These are phyloP conservation scores for Zaprionus ornatus DNA, from an alignment of 1,140 invertebrate genomes.

Conservation along the genomic window DNA sequence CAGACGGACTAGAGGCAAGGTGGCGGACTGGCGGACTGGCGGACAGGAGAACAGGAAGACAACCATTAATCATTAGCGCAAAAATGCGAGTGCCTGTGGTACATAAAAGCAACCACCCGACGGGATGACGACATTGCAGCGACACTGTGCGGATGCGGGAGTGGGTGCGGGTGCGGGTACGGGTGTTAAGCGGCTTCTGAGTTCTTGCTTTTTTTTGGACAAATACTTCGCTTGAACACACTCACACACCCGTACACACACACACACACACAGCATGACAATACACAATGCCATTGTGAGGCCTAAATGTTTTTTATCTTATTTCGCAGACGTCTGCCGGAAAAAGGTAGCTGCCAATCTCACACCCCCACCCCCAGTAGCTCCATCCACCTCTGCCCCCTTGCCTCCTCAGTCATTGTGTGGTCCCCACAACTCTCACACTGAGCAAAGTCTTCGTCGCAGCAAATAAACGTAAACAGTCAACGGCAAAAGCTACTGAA, in stretches of 20 bases:
- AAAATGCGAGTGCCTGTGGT: slow-evolving; percentile 60
- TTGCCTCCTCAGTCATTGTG: neutral
- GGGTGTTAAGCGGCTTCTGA: slow-evolving; percentile 52
- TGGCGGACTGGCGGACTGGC: neutral
- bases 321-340: slow-evolving; percentile 71
- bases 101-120: slow-evolving; percentile 39
- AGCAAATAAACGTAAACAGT: slow-evolving; percentile 18
- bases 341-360: slow-evolving; percentile 35
- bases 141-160: neutral
- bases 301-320: slow-evolving; percentile 72
- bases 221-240: slow-evolving; percentile 16
- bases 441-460: neutral
- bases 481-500: slow-evolving; percentile 43
- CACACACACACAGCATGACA: slow-evolving; percentile 30
- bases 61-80: slow-evolving; percentile 78
- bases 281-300: slow-evolving; percentile 61
- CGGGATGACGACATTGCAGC: slow-evolving; percentile 11
- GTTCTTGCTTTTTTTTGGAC: slow-evolving; percentile 44
- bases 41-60: slow-evolving; percentile 52
- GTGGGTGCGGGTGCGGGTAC: neutral
- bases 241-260: slow-evolving; percentile 13
- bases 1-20: neutral
- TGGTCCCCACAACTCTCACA: neutral
- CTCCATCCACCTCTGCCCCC: too few relatives aligned
- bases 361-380: neutral